Conservation (phyloP, 1,140 invertebrate species). For the Cyclargus thomasi region DNA sequence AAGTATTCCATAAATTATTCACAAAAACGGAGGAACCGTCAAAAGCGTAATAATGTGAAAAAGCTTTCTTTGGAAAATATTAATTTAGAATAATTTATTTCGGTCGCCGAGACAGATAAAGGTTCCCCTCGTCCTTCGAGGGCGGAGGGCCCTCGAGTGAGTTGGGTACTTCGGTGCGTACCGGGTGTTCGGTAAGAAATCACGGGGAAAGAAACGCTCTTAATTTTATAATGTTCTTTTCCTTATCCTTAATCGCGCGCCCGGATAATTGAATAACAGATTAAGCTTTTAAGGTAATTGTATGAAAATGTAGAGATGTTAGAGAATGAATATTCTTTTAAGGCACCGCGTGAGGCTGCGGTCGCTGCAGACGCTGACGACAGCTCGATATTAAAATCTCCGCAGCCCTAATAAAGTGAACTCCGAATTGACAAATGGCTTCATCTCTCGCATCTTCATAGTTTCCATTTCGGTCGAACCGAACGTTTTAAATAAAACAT, state of each 20-base stretch:
- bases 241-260: constrained; percentile 2
- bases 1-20: constrained; percentile 29
- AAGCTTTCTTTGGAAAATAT: constrained; percentile 46
- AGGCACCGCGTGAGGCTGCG: neutral
- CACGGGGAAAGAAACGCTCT: constrained; percentile 3
- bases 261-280: constrained; percentile 9
- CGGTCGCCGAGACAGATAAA: constrained; percentile 44
- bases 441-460: neutral
- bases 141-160: neutral
- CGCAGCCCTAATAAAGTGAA: neutral
- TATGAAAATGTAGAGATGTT: constrained; percentile 1
- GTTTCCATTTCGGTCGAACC: neutral
- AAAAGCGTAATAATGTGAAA: constrained; percentile 40
- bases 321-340: neutral
- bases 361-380: neutral
- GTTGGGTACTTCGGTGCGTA: constrained; percentile 26
- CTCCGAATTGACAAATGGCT: neutral
- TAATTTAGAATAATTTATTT: constrained; percentile 62
- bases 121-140: constrained; percentile 30
- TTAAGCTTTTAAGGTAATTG: constrained; percentile 12
- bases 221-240: constrained; percentile 14
- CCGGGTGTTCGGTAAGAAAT: constrained; percentile 6
- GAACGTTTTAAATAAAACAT: neutral
- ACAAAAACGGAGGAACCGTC: constrained; percentile 34
- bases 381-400: neutral